Conservation (phyloP, 1,140 invertebrate species). For the Cheumatopsyche charites region DNA sequence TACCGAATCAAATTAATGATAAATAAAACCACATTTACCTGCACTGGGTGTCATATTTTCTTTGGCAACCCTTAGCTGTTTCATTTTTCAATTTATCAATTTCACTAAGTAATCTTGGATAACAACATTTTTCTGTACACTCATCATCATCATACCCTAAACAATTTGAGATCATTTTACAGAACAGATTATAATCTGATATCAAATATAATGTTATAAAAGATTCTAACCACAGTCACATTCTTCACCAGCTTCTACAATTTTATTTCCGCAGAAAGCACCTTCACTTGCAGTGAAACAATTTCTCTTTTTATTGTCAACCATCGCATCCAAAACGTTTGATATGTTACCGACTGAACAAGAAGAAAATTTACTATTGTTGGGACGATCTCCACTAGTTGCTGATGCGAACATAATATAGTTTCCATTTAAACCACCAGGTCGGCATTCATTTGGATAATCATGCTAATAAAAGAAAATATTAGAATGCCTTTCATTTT, state of each 20-base stretch:
- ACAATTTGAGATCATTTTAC: slow-evolving; percentile 26
- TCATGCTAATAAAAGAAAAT: slow-evolving; percentile 88
- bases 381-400: slow-evolving; percentile 90
- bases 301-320: slow-evolving; percentile 91
- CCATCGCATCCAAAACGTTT: slow-evolving; percentile 88
- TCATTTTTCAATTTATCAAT: slow-evolving; percentile 72
- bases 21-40: slow-evolving; percentile 61
- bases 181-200: slow-evolving; percentile 4
- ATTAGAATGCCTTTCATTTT: no score
- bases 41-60: slow-evolving; percentile 81
- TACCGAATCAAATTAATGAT: slow-evolving; percentile 20
- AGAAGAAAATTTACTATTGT: slow-evolving; percentile 93
- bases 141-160: slow-evolving; percentile 88
- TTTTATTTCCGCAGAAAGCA: slow-evolving; percentile 99
- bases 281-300: slow-evolving; percentile 91
- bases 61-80: slow-evolving; percentile 78
- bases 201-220: slow-evolving; percentile 7
- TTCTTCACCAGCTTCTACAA: slow-evolving; percentile 96
- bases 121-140: slow-evolving; percentile 93
- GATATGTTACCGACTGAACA: slow-evolving; percentile 97
- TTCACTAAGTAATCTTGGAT: slow-evolving; percentile 79
- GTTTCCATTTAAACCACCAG: slow-evolving; percentile 88
- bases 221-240: slow-evolving; percentile 89
- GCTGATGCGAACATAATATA: slow-evolving; percentile 98
- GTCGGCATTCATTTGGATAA: slow-evolving; percentile 89